Conservation (phyloP, 1,140 invertebrate species). For the Andricus grossulariae region DNA sequence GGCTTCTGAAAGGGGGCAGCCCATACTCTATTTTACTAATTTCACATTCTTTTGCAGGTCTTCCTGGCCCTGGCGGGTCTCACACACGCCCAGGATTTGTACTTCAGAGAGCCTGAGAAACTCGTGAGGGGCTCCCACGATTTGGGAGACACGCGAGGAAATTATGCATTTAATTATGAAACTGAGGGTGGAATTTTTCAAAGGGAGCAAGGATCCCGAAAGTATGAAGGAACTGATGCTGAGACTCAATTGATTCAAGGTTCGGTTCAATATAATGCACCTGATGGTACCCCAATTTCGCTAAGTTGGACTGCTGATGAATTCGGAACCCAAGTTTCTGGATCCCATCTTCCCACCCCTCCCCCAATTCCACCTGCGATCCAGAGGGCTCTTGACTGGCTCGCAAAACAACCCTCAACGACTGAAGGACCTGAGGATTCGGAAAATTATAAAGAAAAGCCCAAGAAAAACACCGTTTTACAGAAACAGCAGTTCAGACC, state of each 20-base stretch:
- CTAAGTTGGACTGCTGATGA: conserved; percentile 76
- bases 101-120: conserved; percentile 71
- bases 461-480: conserved; percentile 4
- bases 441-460: conserved; percentile 23
- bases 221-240: conserved; percentile 72
- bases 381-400: conserved; percentile 83
- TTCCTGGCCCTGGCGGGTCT: conserved; percentile 34
- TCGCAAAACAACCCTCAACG: conserved; percentile 73
- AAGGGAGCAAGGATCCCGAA: conserved; percentile 71
- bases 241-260: conserved; percentile 76
- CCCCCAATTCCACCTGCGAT: conserved; percentile 87
- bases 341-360: conserved; percentile 84
- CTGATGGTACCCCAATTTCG: conserved; percentile 75
- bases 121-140: conserved; percentile 62
- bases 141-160: conserved; percentile 68
- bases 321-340: conserved; percentile 74
- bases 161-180: conserved; percentile 72
- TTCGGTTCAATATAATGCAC: conserved; percentile 77
- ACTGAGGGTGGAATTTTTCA: conserved; percentile 76
- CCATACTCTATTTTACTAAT: not conserved
- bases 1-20: not conserved
- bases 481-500: conserved; percentile 10
- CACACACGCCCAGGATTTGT: conserved; percentile 54
- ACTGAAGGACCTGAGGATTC: conserved; percentile 58
- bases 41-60: conserved; percentile 41